Conservation (phyloP, 2,797 vertebrate species). For the Aldrovandia affinis region DNA sequence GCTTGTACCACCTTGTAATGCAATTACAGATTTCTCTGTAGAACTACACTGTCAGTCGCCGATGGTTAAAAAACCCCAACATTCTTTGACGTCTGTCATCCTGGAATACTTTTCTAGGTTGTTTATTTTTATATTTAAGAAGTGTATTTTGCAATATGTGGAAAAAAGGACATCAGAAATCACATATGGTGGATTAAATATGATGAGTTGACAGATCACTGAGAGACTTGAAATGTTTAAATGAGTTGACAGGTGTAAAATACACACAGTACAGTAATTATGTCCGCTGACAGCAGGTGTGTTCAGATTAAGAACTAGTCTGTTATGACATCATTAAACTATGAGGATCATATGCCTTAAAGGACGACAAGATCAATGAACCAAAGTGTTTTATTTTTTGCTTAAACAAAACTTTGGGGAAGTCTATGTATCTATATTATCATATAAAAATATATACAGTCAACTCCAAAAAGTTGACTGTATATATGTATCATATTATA, state of each 20-base stretch:
- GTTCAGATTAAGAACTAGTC: neutral
- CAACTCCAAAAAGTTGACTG: no score
- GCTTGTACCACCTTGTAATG: no score
- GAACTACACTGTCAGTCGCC: neutral
- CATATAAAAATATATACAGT: neutral
- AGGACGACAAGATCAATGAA: neutral
- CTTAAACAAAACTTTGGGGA: neutral
- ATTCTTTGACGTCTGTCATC: neutral
- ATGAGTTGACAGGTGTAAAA: neutral
- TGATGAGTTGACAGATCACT: neutral
- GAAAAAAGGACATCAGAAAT: neutral
- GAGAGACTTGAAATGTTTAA: no score
- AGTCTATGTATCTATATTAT: neutral
- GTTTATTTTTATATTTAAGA: neutral
- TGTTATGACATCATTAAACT: neutral
- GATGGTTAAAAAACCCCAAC: neutral
- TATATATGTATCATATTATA: no score
- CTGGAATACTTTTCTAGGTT: neutral
- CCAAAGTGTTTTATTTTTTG: neutral
- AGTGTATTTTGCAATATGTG: neutral
- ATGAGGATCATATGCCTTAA: no score
- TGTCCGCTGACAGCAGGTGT: neutral
- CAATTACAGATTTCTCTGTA: no score
- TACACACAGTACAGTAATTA: neutral
- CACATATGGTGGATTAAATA: neutral